These are phyloP conservation scores for Heterochromis multidens DNA, from an alignment of 2,113 vertebrate genomes.

Conservation along the genomic window DNA sequence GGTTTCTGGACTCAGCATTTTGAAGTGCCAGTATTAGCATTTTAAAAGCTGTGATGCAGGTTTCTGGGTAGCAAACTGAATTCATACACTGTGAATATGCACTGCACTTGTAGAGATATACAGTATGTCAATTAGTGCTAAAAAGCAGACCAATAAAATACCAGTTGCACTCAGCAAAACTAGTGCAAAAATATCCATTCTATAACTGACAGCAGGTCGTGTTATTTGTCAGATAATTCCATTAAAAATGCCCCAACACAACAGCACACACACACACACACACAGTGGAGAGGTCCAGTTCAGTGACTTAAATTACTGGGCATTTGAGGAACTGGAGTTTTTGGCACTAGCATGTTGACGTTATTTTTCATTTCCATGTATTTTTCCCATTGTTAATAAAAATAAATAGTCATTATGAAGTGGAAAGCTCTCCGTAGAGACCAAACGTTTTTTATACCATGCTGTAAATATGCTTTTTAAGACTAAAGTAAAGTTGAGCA, in stretches of 20 bases:
- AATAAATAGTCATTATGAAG: not conserved
- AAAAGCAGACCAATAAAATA: not conserved
- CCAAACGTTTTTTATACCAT: not conserved
- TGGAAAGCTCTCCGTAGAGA: not conserved
- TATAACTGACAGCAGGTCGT: not conserved
- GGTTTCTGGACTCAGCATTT: not conserved
- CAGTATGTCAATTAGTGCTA: not conserved
- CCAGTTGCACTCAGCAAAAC: not conserved
- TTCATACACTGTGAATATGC: not conserved
- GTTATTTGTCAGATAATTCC: not conserved
- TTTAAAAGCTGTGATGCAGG: not conserved
- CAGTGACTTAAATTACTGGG: fast-evolving
- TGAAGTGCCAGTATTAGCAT: not conserved
- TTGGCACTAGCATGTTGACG: not conserved
- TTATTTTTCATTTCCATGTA: not conserved
- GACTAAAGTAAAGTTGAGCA: too few species aligned
- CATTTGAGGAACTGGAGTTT: not conserved
- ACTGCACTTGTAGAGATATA: too few species aligned
- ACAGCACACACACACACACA: not conserved
- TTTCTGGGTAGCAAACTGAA: not conserved
- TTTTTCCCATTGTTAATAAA: not conserved
- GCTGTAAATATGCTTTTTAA: not conserved
- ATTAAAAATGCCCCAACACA: not conserved
- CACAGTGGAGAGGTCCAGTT: not conserved
- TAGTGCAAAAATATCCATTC: not conserved